phyloP scores from a whole-genome alignment of 2,888 invertebrate species.

The Coelopa pilipes region DNA sequence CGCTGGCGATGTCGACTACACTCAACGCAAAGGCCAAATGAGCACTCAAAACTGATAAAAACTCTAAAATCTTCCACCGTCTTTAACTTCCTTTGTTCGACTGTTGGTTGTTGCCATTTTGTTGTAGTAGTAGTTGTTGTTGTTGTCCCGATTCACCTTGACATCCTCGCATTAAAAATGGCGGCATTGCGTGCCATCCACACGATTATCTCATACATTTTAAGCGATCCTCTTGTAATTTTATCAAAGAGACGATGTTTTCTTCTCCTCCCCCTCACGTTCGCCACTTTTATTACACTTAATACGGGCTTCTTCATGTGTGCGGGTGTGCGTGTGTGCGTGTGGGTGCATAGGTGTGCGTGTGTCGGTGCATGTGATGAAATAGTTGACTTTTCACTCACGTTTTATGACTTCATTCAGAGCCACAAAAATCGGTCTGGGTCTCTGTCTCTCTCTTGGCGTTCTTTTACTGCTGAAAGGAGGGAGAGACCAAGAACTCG shows the following conservation, averaged over 20 bases:
- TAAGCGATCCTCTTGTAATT: conserved; percentile 4
- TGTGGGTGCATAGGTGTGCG: background rate
- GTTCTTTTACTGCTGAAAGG: too few relatives aligned
- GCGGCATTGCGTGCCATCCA: conserved; percentile 13
- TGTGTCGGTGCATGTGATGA: background rate
- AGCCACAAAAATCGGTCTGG: background rate
- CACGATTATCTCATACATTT: conserved; percentile 5
- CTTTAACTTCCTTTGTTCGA: background rate
- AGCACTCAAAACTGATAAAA: background rate
- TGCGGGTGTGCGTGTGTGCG: background rate
- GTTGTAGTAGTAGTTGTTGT: background rate
- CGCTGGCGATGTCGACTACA: background rate
- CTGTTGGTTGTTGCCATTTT: background rate
- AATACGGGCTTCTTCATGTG: background rate
- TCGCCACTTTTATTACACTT: too few relatives aligned
- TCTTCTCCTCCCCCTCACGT: background rate
- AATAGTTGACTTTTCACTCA: too few relatives aligned
- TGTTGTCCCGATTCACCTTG: background rate
- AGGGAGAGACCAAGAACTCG: too few relatives aligned
- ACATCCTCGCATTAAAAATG: conserved; percentile 19
- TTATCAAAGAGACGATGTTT: background rate
- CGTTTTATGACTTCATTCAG: conserved; percentile 3
- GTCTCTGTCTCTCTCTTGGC: background rate
- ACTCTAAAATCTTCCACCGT: background rate
- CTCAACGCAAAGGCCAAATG: background rate